Evolutionary conservation across 2,113 vertebrate species (phyloP).

Genomic region (Electrona antarctica): DNA sequence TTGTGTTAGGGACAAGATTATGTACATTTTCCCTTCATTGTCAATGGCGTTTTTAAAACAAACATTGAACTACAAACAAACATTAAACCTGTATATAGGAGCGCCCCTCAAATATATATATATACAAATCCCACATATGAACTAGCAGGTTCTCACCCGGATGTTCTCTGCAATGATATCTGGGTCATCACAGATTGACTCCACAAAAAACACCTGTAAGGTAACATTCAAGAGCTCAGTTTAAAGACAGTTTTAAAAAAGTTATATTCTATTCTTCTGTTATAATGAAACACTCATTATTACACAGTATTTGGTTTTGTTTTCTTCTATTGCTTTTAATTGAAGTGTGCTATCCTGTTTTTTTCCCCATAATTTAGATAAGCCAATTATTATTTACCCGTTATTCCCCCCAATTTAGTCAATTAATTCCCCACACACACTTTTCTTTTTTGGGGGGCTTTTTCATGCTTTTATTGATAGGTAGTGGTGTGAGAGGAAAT

Average conservation of each 20-base stretch:
- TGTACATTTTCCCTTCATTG: too few relatives aligned
- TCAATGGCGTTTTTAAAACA: too few relatives aligned
- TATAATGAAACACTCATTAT: background rate
- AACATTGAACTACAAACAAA: too few relatives aligned
- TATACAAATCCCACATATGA: background rate
- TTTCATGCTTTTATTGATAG: too few relatives aligned
- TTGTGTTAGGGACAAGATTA: too few relatives aligned
- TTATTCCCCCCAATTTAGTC: too few relatives aligned
- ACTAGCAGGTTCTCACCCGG: constrained; percentile 71
- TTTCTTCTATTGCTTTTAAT: background rate
- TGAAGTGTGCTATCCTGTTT: background rate
- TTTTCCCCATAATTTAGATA: background rate
- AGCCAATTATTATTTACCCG: background rate
- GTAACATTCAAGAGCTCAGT: background rate
- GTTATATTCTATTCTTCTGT: background rate
- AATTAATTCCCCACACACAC: too few relatives aligned
- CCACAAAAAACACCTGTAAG: constrained; percentile 88
- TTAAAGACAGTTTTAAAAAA: background rate
- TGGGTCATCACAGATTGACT: constrained; percentile 89
- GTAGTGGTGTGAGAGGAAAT: too few relatives aligned
- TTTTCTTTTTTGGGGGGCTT: too few relatives aligned
- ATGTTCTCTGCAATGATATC: constrained; percentile 88
- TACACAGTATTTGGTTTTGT: background rate
- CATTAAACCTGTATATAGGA: too few relatives aligned
- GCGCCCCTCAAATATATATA: background rate